Percentiles rank a stretch among this genome's conserved stretches.
phyloP scores from a whole-genome alignment of 2,888 invertebrate species.

The Tetragonula carbonaria region DNA sequence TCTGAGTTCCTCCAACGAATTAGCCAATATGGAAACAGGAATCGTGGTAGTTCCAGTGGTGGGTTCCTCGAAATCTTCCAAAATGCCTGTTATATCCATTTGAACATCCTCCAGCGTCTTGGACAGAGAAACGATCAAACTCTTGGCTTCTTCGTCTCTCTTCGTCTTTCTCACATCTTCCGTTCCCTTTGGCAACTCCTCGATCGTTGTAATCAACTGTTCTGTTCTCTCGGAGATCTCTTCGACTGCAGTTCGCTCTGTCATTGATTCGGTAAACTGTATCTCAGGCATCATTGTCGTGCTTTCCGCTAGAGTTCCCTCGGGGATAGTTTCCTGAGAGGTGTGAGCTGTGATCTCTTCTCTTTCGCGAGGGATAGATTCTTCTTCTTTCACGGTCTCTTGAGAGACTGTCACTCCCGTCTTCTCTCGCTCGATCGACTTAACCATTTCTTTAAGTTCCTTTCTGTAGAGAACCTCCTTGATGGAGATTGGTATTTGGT shows the following conservation, averaged over 20 bases:
- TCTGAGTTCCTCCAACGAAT: constrained; percentile 71
- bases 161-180: not conserved
- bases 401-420: constrained; percentile 12
- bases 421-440: constrained; percentile 65
- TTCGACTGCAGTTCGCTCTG: constrained; percentile 45
- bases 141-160: not conserved
- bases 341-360: constrained; percentile 25
- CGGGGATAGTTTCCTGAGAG: constrained; percentile 57
- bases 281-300: constrained; percentile 27
- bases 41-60: constrained; percentile 59
- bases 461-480: constrained; percentile 71
- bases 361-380: constrained; percentile 37
- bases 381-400: constrained; percentile 47
- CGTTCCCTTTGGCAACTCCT: constrained; percentile 29
- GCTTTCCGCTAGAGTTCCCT: constrained; percentile 54
- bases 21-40: constrained; percentile 69
- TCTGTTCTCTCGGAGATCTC: constrained; percentile 49
- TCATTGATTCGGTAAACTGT: constrained; percentile 20
- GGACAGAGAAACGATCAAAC: constrained; percentile 37
- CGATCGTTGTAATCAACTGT: constrained; percentile 37
- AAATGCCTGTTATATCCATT: constrained; percentile 69
- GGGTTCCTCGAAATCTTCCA: constrained; percentile 77
- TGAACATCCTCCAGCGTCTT: constrained; percentile 70
- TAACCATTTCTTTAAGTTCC: constrained; percentile 70
- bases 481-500: constrained; percentile 75